Base-by-base conservation (phyloP, 2,888 invertebrate species). In the Xanthia icteritia region DNA sequence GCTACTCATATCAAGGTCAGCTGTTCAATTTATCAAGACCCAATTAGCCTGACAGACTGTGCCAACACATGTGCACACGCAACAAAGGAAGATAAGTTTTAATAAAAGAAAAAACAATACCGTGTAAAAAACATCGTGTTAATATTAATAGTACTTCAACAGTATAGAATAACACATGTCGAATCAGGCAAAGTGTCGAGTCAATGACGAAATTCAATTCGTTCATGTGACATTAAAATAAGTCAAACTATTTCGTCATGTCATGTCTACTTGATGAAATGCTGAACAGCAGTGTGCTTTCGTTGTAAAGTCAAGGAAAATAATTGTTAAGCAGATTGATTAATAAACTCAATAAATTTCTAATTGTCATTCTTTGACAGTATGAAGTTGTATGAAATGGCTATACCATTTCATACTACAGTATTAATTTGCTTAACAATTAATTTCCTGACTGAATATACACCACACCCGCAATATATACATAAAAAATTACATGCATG, bases 41-140 rank as follows among this genome's bases (percentile, higher is more conserved):
- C 23, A 54, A 54, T 78, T 78, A 78, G 56, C 13, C 27, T 36
- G 20, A 51, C n/a, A n/a, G 9, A 61, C 11, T 36, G 17, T 48
- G 8, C 31, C 11, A 27, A 51, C 67, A 81, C 76, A 67, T 63
- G 82, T 64, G 76, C 27, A 68, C 36, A 36, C 68, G 36, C 36
- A 60, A 36, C 31, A 36, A 17, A n/a, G 1, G 23, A 51, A 51
- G 3, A 36, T 36, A 5, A 1, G 9, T 75, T 58, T 64, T 56
- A 20, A 23, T 15, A 20, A 64, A 48, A n/a, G n/a, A n/a, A 78
- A 27, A 31, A 51, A 20, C 6, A 9, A 3, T 36, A 27, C 11
- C 45, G 36, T 56, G 11, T 48, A 23, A 81, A 73, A 42, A 65
- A 48, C 23, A 27, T 11, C 2, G 13, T 15, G 1, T 11, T 63